Conservation (phyloP, 2,113 vertebrate genomes). For the Maccullochella peelii region DNA sequence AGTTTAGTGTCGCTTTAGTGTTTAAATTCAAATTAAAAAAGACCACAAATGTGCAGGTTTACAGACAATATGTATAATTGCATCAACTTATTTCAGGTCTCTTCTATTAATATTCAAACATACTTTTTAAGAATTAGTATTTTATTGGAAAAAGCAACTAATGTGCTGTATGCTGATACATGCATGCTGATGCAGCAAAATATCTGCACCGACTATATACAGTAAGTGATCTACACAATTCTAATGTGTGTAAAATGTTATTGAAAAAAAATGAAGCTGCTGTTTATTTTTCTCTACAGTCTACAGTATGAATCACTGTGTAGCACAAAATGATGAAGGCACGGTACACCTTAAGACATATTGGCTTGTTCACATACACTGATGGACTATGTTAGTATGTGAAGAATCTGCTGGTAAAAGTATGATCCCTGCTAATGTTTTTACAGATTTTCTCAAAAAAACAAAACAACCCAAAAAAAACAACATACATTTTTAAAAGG, state of each 20-base stretch:
- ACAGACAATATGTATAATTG: not conserved
- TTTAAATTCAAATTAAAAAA: not conserved
- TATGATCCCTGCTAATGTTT: constrained; percentile 10
- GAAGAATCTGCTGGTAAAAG: constrained; percentile 20
- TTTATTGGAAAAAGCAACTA: not conserved
- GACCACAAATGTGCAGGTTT: not conserved
- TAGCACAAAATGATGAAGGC: not conserved
- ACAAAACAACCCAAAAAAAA: no score
- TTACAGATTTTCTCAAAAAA: not conserved
- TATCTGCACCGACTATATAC: not conserved
- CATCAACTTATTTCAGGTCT: not conserved
- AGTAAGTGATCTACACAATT: not conserved
- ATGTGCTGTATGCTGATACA: not conserved
- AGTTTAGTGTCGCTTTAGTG: not conserved
- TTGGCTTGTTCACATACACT: constrained; percentile 25
- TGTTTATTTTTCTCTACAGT: not conserved
- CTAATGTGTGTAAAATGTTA: not conserved
- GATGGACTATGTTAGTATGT: constrained; percentile 5
- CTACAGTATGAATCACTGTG: not conserved
- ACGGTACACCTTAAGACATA: constrained; percentile 14
- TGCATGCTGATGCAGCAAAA: not conserved
- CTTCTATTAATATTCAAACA: not conserved
- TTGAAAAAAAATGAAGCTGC: not conserved
- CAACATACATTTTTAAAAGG: not conserved
- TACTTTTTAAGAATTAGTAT: not conserved